These are phyloP conservation scores for Helicoverpa assulta DNA, from an alignment of 2,888 invertebrate genomes.

Conservation along the genomic window DNA sequence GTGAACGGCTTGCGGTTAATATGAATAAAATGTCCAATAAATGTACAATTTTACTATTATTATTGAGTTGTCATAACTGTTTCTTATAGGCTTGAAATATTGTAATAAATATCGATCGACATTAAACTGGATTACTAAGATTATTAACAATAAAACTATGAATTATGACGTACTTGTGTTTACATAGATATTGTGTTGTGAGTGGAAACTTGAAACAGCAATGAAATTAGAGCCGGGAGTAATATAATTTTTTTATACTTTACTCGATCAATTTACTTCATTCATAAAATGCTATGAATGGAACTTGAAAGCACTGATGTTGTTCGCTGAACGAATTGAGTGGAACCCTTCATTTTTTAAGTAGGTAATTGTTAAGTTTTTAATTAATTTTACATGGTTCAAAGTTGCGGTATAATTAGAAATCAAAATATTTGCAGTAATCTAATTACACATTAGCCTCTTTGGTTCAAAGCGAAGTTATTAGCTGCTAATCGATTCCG, in stretches of 20 bases:
- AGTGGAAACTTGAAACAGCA: constrained; percentile 17
- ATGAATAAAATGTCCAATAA: constrained; percentile 35
- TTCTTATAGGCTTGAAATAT: constrained; percentile 25
- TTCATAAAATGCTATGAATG: no score
- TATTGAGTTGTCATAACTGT: constrained; percentile 42
- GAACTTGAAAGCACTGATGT: no score
- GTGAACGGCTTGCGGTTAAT: constrained; percentile 39
- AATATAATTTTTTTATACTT: not conserved
- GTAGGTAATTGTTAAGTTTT: no score
- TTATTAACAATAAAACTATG: constrained; percentile 22
- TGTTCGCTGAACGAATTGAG: no score
- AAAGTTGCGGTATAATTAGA: no score
- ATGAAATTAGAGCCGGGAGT: not conserved
- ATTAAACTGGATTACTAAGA: constrained; percentile 21
- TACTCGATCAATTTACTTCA: no score
- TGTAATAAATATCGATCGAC: constrained; percentile 36
- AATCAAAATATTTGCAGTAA: no score
- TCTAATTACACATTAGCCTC: no score
- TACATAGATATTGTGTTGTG: constrained; percentile 13
- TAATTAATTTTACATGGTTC: no score
- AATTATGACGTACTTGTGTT: constrained; percentile 31
- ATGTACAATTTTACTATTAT: constrained; percentile 26
- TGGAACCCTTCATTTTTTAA: no score
- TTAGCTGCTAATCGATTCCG: no score
- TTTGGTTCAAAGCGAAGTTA: no score